Conservation (phyloP, 2,113 vertebrate genomes). For the Ceyx margarethae region DNA sequence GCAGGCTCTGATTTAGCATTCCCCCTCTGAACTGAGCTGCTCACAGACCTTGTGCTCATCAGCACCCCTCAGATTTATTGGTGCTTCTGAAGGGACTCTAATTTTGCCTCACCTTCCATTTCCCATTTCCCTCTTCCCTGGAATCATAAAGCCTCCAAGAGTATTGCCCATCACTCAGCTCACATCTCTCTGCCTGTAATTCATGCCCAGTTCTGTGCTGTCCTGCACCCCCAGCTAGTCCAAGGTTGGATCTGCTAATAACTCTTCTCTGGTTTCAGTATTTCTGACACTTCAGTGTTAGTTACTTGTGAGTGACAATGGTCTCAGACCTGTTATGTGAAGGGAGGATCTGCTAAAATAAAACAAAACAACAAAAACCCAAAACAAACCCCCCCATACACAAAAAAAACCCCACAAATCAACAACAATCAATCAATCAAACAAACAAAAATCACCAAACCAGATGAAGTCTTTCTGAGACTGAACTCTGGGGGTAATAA, state of each 20-base stretch:
- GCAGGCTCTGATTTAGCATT: neutral
- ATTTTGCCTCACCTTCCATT: neutral
- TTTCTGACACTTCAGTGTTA: neutral
- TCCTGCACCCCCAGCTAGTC: neutral
- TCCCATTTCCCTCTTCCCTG: constrained; percentile 1
- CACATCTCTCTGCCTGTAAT: neutral
- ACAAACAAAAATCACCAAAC: too few species aligned
- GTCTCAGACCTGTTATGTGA: neutral
- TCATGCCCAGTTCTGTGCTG: neutral
- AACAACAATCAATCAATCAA: too few species aligned
- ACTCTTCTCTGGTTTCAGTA: constrained; percentile 1
- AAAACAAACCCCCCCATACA: too few species aligned
- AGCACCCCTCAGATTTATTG: constrained; percentile 33
- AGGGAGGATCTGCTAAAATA: neutral
- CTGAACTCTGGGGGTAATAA: neutral
- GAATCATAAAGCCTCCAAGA: constrained; percentile 22
- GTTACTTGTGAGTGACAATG: neutral
- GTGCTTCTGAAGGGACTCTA: neutral
- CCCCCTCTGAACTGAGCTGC: neutral
- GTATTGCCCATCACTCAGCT: constrained; percentile 23
- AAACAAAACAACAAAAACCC: neutral
- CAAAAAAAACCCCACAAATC: too few species aligned
- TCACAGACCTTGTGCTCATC: neutral
- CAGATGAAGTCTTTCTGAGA: neutral
- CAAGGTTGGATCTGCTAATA: constrained; percentile 22